Evolutionary conservation across 2,113 vertebrate species (phyloP).

Genomic region (Ailurus styani): DNA sequence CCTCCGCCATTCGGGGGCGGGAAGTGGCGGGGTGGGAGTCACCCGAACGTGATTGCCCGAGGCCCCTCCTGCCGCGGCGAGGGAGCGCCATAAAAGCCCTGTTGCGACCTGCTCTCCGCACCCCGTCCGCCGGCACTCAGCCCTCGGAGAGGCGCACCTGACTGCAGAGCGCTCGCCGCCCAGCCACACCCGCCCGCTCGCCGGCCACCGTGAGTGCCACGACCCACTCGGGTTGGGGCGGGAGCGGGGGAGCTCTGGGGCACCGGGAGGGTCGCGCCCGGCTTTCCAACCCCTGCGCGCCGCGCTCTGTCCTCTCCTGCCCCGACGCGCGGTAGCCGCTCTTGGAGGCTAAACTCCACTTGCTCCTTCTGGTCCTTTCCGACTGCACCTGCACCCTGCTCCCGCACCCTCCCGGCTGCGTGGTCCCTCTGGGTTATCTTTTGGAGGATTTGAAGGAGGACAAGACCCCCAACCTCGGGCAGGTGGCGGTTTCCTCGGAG

Average conservation of each 20-base stretch:
- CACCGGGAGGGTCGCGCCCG: rapidly evolving
- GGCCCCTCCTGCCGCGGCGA: slow-evolving; percentile 80
- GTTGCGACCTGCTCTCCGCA: slow-evolving; percentile 41
- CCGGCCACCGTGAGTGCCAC: slow-evolving; percentile 47
- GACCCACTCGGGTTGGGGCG: not conserved
- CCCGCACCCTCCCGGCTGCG: not conserved
- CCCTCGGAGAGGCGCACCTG: not conserved
- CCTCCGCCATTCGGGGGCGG: slow-evolving; percentile 38
- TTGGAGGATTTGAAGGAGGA: not conserved
- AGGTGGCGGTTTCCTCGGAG: not conserved
- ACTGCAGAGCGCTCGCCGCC: not conserved
- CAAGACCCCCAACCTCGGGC: not conserved
- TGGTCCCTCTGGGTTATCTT: not conserved
- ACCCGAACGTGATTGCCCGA: slow-evolving; percentile 74
- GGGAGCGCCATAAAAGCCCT: slow-evolving; percentile 77
- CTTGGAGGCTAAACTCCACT: not conserved
- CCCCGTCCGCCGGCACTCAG: not conserved
- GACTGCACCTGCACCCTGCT: not conserved
- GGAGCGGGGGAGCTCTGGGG: not conserved
- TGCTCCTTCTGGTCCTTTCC: not conserved
- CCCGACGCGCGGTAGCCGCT: not conserved
- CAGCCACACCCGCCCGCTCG: not conserved
- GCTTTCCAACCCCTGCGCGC: not conserved
- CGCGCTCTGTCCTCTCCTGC: rapidly evolving
- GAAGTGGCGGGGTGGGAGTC: slow-evolving; percentile 56